phyloP scores from a whole-genome alignment of 2,888 invertebrate genomes.

The Thelaira solivaga region DNA sequence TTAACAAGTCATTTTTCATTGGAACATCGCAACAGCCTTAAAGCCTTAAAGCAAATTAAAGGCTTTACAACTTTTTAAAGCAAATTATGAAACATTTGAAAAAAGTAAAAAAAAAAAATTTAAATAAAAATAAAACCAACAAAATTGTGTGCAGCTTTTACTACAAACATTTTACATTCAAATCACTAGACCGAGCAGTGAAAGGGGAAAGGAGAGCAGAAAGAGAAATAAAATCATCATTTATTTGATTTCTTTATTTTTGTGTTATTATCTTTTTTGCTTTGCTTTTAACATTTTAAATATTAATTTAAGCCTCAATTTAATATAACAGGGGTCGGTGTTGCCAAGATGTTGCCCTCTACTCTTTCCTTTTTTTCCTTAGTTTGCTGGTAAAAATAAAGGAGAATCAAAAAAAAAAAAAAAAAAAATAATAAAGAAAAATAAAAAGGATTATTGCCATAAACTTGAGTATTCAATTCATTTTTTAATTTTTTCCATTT shows the following conservation, averaged over 20 bases:
- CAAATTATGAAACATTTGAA: neutral
- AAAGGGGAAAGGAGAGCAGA: neutral
- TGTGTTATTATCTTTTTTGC: neutral
- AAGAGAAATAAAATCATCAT: neutral
- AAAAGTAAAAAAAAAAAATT: neutral
- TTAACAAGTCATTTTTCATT: neutral
- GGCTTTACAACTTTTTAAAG: neutral
- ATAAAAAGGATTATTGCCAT: constrained; percentile 50
- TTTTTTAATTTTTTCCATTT: neutral
- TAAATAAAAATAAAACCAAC: neutral
- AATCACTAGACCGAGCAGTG: neutral
- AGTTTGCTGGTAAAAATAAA: too few species aligned
- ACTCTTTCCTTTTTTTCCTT: too few species aligned
- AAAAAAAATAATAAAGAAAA: too few species aligned
- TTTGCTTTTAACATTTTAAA: constrained; percentile 11
- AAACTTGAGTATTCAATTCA: constrained; percentile 35
- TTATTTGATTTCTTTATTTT: neutral
- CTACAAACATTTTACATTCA: neutral
- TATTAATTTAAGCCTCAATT: constrained; percentile 18
- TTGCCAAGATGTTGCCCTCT: constrained; percentile 4
- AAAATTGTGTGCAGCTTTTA: too few species aligned
- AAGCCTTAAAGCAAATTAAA: neutral
- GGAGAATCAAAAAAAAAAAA: too few species aligned
- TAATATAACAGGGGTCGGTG: neutral
- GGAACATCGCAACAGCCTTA: neutral